Conservation (phyloP, 2,888 invertebrate species). For the Branchellion lobata region DNA sequence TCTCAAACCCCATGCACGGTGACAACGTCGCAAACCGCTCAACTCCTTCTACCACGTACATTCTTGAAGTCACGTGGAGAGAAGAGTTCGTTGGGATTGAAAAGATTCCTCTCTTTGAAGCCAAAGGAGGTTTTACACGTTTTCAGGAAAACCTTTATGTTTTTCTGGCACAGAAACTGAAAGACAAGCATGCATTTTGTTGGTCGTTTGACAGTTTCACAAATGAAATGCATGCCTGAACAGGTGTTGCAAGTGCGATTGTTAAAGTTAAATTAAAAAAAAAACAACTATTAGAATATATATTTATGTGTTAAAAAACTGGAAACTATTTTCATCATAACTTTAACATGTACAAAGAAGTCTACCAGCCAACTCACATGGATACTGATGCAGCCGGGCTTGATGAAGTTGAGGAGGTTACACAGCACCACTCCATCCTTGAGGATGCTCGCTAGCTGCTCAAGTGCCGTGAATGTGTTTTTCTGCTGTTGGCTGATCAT, state of each 20-base stretch:
- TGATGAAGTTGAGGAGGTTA: conserved; percentile 81
- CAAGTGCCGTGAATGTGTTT: conserved; percentile 77
- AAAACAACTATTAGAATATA: too few species aligned
- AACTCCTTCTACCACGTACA: conserved; percentile 10
- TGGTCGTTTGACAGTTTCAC: background rate
- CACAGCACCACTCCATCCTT: conserved; percentile 88
- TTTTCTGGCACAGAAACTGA: conserved; percentile 39
- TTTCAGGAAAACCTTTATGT: conserved; percentile 25
- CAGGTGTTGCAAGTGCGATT: too few species aligned
- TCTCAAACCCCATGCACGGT: too few species aligned
- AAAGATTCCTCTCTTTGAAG: conserved; percentile 25
- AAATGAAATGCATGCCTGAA: too few species aligned
- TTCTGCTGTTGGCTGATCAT: conserved; percentile 83
- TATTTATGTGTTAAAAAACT: too few species aligned
- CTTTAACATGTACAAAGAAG: too few species aligned
- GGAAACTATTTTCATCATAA: too few species aligned
- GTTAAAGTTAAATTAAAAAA: too few species aligned
- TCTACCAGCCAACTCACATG: conserved; percentile 70
- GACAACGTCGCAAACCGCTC: too few species aligned
- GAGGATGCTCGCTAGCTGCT: conserved; percentile 80
- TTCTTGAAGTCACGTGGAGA: conserved; percentile 32
- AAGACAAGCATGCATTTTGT: too few species aligned
- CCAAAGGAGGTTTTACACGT: conserved; percentile 19
- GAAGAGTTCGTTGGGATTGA: conserved; percentile 18
- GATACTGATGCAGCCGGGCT: conserved; percentile 85